These are phyloP conservation scores for Acanthopleura granulata DNA, from an alignment of 2,888 invertebrate species.

Conservation along the genomic window DNA sequence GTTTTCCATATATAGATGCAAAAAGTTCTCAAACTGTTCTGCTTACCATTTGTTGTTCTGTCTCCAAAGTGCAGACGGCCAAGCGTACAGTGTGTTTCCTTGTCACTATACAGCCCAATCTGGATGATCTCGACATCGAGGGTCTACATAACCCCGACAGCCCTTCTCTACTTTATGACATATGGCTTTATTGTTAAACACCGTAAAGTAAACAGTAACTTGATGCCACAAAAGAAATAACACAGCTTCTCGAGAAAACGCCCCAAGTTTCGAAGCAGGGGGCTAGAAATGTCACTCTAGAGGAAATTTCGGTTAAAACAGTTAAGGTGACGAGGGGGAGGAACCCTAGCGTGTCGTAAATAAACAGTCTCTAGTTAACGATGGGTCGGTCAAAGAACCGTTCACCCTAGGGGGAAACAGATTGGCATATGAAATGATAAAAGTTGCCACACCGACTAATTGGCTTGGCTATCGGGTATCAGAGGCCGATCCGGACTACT, in stretches of 20 bases:
- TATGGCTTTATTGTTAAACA: background rate
- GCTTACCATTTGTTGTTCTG: too few relatives aligned
- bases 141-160: too few relatives aligned
- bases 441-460: background rate
- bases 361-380: constrained; percentile 8
- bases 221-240: background rate
- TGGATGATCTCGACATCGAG: too few relatives aligned
- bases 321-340: background rate
- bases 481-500: background rate
- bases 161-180: background rate
- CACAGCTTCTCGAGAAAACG: background rate
- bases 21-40: too few relatives aligned
- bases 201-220: constrained; percentile 1
- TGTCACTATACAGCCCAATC: too few relatives aligned
- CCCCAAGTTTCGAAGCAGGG: background rate
- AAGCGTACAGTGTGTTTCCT: too few relatives aligned
- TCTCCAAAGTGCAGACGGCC: too few relatives aligned
- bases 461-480: background rate
- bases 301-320: background rate
- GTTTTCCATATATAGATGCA: too few relatives aligned
- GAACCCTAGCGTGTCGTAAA: constrained; percentile 1
- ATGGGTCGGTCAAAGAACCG: constrained; percentile 1
- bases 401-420: background rate
- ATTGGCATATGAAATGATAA: background rate
- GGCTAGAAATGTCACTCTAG: constrained; percentile 6